Percentiles rank a stretch among this genome's conserved stretches.
These are phyloP conservation scores for human (Homo sapiens) DNA, from an alignment of 2,113 vertebrate genomes.

Conservation along the genomic window DNA sequence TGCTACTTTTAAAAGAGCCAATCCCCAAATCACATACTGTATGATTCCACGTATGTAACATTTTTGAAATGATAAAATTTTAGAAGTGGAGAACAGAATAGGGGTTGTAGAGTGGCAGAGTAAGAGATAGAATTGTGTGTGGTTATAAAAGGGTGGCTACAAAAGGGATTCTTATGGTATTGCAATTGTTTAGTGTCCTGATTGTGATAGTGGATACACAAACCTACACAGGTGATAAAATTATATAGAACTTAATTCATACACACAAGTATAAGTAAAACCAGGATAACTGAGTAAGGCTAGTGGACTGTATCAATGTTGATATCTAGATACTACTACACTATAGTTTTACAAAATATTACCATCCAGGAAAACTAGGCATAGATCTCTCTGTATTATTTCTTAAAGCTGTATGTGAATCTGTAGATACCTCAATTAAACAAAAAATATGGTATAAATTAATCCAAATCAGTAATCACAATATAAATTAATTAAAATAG, in stretches of 20 bases:
- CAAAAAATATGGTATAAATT: neutral
- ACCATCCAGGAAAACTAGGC: neutral
- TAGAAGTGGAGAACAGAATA: neutral
- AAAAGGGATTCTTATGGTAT: neutral
- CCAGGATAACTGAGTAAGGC: neutral
- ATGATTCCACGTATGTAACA: neutral
- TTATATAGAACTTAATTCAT: neutral
- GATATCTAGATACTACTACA: neutral
- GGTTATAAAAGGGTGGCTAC: neutral
- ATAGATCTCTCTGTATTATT: neutral
- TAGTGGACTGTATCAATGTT: neutral
- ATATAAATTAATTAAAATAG: neutral
- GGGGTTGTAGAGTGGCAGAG: neutral
- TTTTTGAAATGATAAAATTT: conserved; percentile 1
- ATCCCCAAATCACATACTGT: neutral
- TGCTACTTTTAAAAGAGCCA: neutral
- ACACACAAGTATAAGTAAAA: neutral
- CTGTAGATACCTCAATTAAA: neutral
- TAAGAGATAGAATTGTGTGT: neutral
- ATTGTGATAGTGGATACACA: neutral
- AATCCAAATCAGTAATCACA: neutral
- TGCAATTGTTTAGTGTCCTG: neutral
- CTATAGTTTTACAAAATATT: neutral
- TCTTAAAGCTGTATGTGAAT: neutral
- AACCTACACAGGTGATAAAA: neutral